Base-by-base conservation (phyloP, 2,113 vertebrate genomes). In the Muscicapa adusta region DNA sequence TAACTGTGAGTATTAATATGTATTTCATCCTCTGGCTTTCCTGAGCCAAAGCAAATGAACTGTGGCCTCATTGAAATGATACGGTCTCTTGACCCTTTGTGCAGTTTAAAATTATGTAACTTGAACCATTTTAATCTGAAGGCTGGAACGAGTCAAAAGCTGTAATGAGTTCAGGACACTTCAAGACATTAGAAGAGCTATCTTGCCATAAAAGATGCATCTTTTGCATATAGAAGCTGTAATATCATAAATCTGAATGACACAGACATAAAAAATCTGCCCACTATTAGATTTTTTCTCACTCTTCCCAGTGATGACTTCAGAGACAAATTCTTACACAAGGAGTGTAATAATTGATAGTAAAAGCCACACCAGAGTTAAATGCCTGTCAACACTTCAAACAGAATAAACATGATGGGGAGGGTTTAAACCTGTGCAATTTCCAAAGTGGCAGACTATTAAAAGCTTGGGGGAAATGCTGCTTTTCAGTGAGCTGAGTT, bases 121-220 rank as follows among this genome's bases (percentile, higher is more conserved):
- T 60, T 79, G 79, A 89, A 94, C 77, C 82, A 88, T 94, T 96
- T 96, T 94, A 95, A 95, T 96, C 62, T 88, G 81, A 84, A 86
- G 66, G 87, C 79, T 90, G 72, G 85, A 93, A 83, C 51, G 88
- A 97, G 96, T 93, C 89, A 95, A 95, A 96, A 95, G 66, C 78
- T 91, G 34, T 93, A 95, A 96, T 93, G 82, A 92, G 81, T 88
- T 96, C 96, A 96, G 72, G 82, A 92, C 91, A 90, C 68, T 96
- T 93, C 38, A 61, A 91, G 84, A 83, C 79, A 89, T 73, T 74
- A 87, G 94, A 70, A 91, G 71, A 71, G 51, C 51, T 67, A 54
- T 77, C 75, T 43, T 88, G 47, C 40, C 38, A 73, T 71, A 83
- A 77, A 88, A 83, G 77, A 72, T 62, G 51, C 72, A 79, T 83